Conservation (phyloP, 2,888 invertebrate genomes). For the Mycalesis mineus region DNA sequence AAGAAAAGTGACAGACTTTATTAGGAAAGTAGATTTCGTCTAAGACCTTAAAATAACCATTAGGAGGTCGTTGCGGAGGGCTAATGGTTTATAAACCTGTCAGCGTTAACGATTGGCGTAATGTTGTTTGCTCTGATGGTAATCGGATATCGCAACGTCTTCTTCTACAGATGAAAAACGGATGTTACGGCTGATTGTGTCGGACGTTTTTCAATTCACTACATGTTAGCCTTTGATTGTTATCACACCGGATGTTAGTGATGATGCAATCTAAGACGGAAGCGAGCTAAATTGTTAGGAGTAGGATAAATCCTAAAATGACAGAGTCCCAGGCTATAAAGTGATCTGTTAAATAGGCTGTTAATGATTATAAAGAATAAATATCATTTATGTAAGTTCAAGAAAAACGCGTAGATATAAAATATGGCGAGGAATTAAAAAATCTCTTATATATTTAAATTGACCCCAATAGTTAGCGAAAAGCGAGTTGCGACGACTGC, state of each 20-base stretch:
- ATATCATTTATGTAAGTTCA: no score
- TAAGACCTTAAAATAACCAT: neutral
- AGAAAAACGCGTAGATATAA: no score
- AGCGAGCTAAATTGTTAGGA: no score
- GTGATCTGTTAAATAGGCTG: no score
- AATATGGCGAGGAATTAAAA: neutral
- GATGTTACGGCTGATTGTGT: neutral
- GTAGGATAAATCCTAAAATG: no score
- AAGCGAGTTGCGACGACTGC: neutral
- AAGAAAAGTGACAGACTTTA: neutral
- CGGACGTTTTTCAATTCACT: neutral
- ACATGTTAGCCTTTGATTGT: no score
- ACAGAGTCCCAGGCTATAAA: no score
- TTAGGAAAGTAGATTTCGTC: neutral
- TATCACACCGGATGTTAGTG: no score
- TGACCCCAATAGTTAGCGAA: neutral
- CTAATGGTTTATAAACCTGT: slow-evolving; percentile 12
- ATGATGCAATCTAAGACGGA: no score
- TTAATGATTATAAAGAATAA: no score
- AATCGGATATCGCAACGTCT: slow-evolving; percentile 8
- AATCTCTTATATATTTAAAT: neutral
- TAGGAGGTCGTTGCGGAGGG: slow-evolving; percentile 1
- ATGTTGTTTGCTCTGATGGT: neutral
- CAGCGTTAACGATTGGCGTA: slow-evolving; percentile 6
- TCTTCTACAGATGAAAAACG: neutral